Evolutionary conservation across 2,113 vertebrate genomes (phyloP).

Genomic region (Apaloderma vittatum): DNA sequence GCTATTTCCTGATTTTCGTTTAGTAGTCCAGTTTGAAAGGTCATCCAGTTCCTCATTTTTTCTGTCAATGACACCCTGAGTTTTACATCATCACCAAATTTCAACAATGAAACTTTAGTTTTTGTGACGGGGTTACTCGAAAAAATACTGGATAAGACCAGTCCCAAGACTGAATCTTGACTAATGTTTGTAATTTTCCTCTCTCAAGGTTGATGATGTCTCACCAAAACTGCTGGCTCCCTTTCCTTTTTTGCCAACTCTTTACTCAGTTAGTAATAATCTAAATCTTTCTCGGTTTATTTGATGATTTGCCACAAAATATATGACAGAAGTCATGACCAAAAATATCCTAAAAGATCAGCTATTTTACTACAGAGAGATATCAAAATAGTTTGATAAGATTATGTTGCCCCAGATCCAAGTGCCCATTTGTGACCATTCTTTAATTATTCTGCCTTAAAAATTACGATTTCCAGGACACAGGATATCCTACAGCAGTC

Average conservation of each 20-base stretch:
- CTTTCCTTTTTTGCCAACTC: rapidly evolving
- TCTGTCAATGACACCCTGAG: rapidly evolving
- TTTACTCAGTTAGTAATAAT: background rate
- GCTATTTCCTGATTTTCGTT: background rate
- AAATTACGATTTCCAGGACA: background rate
- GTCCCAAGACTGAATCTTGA: background rate
- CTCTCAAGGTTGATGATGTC: background rate
- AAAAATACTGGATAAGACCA: background rate
- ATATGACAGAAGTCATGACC: background rate
- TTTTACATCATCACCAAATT: background rate
- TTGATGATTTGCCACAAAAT: background rate
- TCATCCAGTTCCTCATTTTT: background rate
- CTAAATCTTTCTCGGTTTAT: background rate
- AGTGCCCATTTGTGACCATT: background rate
- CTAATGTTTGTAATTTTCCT: background rate
- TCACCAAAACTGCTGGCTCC: background rate
- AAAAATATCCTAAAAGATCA: background rate
- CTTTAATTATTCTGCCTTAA: background rate
- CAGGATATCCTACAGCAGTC: background rate
- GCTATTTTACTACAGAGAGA: background rate
- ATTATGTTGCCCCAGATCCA: background rate
- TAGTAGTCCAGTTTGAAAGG: background rate
- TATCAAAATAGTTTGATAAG: background rate
- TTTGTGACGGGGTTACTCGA: background rate
- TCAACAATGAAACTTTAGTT: background rate